Evolutionary conservation across 2,797 vertebrate species (phyloP).

Genomic region (Sylvia borin): DNA sequence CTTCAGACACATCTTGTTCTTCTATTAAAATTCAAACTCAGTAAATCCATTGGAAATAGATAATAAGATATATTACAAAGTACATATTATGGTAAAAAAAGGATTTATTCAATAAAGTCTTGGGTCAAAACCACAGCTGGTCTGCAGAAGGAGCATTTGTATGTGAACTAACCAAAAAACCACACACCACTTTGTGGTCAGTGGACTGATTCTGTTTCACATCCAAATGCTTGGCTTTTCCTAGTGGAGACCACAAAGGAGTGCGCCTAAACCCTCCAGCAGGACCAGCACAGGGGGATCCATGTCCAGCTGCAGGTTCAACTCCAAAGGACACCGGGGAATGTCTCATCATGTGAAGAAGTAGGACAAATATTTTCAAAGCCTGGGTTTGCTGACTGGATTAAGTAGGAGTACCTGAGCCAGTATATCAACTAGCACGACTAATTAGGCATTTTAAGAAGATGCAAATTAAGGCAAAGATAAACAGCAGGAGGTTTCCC

Average conservation of each 20-base stretch:
- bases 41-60: background rate
- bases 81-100: background rate
- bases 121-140: background rate
- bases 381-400: background rate
- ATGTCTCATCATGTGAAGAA: background rate
- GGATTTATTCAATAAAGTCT: background rate
- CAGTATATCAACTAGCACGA: background rate
- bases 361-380: background rate
- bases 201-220: background rate
- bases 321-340: background rate
- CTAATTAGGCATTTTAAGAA: constrained; percentile 24
- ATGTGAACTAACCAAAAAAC: background rate
- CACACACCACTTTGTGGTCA: background rate
- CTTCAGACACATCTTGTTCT: background rate
- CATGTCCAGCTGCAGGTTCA: background rate
- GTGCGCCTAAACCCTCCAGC: background rate
- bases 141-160: background rate
- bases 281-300: background rate
- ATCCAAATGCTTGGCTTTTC: background rate
- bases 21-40: background rate
- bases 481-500: constrained; percentile 6
- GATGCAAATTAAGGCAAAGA: constrained; percentile 7
- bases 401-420: background rate
- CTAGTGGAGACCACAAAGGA: background rate
- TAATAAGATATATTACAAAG: background rate